Base-by-base conservation (phyloP, 1,140 invertebrate species). In the Schlechtendalia chinensis region DNA sequence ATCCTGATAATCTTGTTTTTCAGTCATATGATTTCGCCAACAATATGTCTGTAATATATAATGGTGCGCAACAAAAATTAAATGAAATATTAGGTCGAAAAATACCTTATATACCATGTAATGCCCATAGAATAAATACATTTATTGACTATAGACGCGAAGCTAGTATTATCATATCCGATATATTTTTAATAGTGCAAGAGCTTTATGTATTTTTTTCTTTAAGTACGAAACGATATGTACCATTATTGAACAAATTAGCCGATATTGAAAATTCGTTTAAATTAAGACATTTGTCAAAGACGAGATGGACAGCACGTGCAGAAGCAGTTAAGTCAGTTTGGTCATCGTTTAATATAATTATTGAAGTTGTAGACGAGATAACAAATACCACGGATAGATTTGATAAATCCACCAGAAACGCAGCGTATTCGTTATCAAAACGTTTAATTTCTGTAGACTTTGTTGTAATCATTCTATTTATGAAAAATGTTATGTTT, bases 61-160 rank as follows among this genome's bases (percentile, higher is more conserved):
- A 69, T 32, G 80, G 47, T 6, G 50, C 80, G 32, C 80, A 81
- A 45, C 22, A 53, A 50, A 72, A 29, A 24, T 32, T 32, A 54
- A 69, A 50, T 58, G 45, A 81, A 27, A 58, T 67, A 24, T 50
- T 81, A 47, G 80, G 80, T 56, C 16, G 54, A 53, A 58, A 69
- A 32, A 56, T 81, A 32, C 53, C 47, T 17, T 81, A 39, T 39
- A 81, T 54, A n/a, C 65, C 61, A 32, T 81, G 45, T 45, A 63
- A 71, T 24, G 53, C 65, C 12, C 80, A 81, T 71, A 27, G 80
- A 39, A 32, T 67, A 11, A 71, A 81, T 24, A 81, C 80, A n/a
- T 65, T 67, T 29, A 39, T 69, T 71, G 80, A 81, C 39, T 53
- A 69, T 54, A 19, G 71, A n/a, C 56, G 71, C 32, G 47, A 27